Evolutionary conservation across 2,888 invertebrate species (phyloP), one percentile per base, ranked within the genome.

Genomic region (Argyra leucocephala): DNA sequence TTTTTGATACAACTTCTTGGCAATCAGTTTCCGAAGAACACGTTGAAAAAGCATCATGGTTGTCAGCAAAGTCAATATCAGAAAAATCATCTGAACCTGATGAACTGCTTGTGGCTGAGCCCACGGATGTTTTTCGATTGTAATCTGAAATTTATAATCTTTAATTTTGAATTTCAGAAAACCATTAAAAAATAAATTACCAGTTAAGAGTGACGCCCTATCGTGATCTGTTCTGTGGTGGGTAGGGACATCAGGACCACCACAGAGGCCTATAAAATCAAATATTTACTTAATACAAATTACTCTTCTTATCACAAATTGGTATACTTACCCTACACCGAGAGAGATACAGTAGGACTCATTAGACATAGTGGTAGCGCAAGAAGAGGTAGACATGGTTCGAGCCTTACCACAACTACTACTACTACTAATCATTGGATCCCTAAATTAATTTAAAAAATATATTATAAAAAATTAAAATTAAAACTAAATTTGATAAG

Each of bases 211-310:
- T 74, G 80, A 78, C 75, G 80, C 79, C 80, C 80, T 80, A 79
- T 80, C 80, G 78, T 80, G 80, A 76, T 80, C 80, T 75, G 79
- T 78, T 80, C 80, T 80, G 78, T 80, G 79, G 79, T 79, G 74
- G 76, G 74, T 91, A 91, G 95, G 94, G 88, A 88, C 96, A 96
- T 96, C 96, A 97, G 96, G 96, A 96, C 91, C 95, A 96, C 80
- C 80, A 96, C 96, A 91, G 96, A 95, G 96, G 96, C 95, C 37
- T 37, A 37, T 37, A 37, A 37, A 15, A 37, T 9, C 5, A 37
- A 37, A 37, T 37, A 37, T 37, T 10, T 37, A 15, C 12, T 37
- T 15, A 12, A 7, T 31, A 37, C 37, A 37, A 26, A 3, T 37
- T 15, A 12, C n/a, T n/a, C n/a, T 37, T 37, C 15, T 37, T 37